Evolutionary conservation across 1,140 invertebrate genomes (phyloP).

Genomic region (Drosophila obscura): DNA sequence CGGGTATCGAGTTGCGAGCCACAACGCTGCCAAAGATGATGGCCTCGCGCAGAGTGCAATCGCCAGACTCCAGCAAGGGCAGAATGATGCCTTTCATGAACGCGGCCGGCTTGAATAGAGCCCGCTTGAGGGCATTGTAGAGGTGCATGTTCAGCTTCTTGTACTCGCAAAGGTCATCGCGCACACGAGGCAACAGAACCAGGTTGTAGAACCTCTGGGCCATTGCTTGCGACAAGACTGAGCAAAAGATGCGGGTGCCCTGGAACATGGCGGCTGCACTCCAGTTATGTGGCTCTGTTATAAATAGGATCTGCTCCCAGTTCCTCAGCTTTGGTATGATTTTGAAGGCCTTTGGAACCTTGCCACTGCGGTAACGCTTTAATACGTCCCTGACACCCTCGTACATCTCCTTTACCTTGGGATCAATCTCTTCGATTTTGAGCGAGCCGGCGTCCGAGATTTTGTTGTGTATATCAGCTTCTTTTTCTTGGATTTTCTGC

Average conservation of each 20-base stretch:
- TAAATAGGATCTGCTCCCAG: conserved; percentile 97
- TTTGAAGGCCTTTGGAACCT: conserved; percentile 99
- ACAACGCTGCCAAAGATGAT: conserved; percentile 97
- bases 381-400: conserved; percentile 94
- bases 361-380: conserved; percentile 95
- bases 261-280: conserved; percentile 97
- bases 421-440: conserved; percentile 92
- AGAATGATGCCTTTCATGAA: conserved; percentile 99
- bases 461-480: conserved; percentile 94
- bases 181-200: conserved; percentile 94
- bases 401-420: conserved; percentile 91
- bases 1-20: conserved; percentile 95
- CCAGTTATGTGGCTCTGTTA: conserved; percentile 93
- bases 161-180: conserved; percentile 98
- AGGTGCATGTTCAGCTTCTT: conserved; percentile 98
- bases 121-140: conserved; percentile 96
- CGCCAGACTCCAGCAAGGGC: conserved; percentile 95
- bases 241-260: conserved; percentile 92
- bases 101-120: conserved; percentile 98
- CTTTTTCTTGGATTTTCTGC: conserved; percentile 96
- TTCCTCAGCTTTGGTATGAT: conserved; percentile 95
- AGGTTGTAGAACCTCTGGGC: conserved; percentile 98
- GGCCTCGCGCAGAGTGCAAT: conserved; percentile 97
- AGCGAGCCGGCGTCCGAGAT: conserved; percentile 91
- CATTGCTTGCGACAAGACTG: conserved; percentile 98